These are phyloP conservation scores for Melolontha melolontha DNA, from an alignment of 2,888 invertebrate genomes.

Conservation along the genomic window DNA sequence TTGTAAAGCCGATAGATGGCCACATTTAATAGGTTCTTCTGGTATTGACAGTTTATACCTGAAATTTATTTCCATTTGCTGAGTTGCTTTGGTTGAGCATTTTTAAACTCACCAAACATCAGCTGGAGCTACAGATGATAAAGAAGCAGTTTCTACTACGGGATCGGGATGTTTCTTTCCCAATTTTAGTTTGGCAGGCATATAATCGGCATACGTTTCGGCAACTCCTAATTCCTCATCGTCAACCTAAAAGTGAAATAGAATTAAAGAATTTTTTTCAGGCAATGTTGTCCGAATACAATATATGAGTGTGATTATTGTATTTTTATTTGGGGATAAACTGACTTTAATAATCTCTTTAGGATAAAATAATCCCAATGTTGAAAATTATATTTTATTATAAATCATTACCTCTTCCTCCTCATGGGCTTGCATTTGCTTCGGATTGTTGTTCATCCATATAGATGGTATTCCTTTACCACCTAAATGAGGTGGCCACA, in stretches of 20 bases:
- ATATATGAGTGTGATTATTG: no score
- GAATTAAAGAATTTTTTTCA: not conserved
- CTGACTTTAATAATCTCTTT: no score
- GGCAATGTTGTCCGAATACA: not conserved
- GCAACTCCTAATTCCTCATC: slow-evolving; percentile 98
- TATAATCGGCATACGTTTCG: slow-evolving; percentile 98
- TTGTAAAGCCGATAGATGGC: slow-evolving; percentile 93
- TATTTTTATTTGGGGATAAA: no score
- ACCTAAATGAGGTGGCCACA: slow-evolving; percentile 62
- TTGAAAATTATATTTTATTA: no score
- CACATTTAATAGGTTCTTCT: slow-evolving; percentile 84
- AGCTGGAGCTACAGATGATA: slow-evolving; percentile 95
- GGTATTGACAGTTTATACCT: slow-evolving; percentile 85
- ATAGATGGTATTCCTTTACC: slow-evolving; percentile 72
- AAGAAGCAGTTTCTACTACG: slow-evolving; percentile 97
- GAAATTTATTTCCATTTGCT: slow-evolving; percentile 3
- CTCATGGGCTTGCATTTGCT: slow-evolving; percentile 59
- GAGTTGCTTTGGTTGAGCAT: not conserved
- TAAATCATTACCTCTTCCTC: slow-evolving; percentile 57
- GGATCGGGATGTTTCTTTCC: slow-evolving; percentile 98
- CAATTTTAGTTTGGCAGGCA: slow-evolving; percentile 94
- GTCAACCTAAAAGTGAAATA: slow-evolving; percentile 70
- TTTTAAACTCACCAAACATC: slow-evolving; percentile 76
- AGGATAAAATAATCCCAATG: no score
- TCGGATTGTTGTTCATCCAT: slow-evolving; percentile 68